Base-by-base conservation (phyloP, 1,140 invertebrate genomes). In the Drosophila varians region DNA sequence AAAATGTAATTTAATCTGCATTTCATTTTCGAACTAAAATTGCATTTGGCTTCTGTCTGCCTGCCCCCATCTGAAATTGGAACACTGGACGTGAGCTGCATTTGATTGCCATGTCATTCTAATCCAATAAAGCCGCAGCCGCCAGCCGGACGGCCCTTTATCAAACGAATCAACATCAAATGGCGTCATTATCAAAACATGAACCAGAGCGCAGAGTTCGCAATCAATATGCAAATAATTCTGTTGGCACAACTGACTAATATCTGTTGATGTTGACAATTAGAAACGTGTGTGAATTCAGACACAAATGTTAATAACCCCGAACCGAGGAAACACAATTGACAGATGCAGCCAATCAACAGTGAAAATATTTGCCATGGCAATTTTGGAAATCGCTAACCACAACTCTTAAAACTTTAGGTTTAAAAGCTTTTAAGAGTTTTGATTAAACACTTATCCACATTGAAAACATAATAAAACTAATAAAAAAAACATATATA, bases 1-100 rank as follows among this genome's bases (percentile, higher is more conserved):
- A 69, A 77, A 58, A 69, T 64, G 57, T 60, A 83, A 82, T 82
- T 77, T 45, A 60, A 82, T 77, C 69, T 62, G 60, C 76, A 74
- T 70, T 82, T 61, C 34, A 68, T 51, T 62, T 70, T 26, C 31
- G 51, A 36, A 40, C 23, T n/a, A 11, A 16, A 48, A 64, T 64
- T 64, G 40, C 55, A 18, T 38, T 51, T 49, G 70, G 56, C 51
- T 54, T 34, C 49, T 56, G 36, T 12, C 14, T 38, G 5, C 5
- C n/a, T 12, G 12, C 34, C 34, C 7, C 36, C 12, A 38, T 38
- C n/a, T 23, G 21, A 43, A 71, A 23, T 58, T 46, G 31, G 43
- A 18, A 40, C 34, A 21, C 8, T 12, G 60, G 47, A 66, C 55
- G 58, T 62, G 58, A 31, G 40, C 11, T 58, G 58, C 55, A 60